phyloP scores from a whole-genome alignment of 2,888 invertebrate species.

The Drosophila melanosoma region DNA sequence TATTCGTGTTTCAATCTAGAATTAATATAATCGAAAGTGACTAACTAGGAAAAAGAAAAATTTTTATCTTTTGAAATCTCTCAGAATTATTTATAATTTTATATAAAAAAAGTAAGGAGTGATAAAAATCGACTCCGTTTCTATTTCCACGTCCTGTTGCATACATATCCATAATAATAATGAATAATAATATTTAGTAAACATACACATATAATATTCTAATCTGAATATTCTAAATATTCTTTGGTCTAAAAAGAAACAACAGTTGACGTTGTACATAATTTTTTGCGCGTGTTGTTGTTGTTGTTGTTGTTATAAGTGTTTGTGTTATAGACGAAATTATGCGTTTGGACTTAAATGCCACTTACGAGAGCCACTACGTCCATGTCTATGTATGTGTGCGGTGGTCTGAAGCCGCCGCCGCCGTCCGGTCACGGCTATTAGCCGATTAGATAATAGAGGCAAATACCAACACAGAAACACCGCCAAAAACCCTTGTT shows the following conservation, averaged over 20 bases:
- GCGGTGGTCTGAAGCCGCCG: background rate
- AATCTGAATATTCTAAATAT: background rate
- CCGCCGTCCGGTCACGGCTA: constrained; percentile 45
- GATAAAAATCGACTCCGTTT: background rate
- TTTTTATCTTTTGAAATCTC: background rate
- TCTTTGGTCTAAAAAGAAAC: background rate
- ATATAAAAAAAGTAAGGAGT: background rate
- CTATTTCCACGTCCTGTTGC: background rate
- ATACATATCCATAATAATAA: no score
- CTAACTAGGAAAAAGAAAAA: no score
- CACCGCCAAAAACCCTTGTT: constrained; percentile 10
- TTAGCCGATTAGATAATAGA: constrained; percentile 59
- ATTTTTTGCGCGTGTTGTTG: background rate
- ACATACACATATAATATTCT: background rate
- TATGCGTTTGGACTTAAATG: constrained; percentile 55
- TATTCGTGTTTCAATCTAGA: no score
- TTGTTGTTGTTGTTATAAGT: background rate
- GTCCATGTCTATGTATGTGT: background rate
- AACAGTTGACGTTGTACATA: constrained; percentile 17
- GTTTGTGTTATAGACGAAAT: constrained; percentile 27
- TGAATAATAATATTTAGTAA: background rate
- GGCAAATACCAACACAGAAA: constrained; percentile 33
- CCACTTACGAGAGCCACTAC: constrained; percentile 15
- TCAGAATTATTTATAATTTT: background rate
- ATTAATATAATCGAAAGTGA: no score